A percentile compares a stretch with the other conserved stretches of the same genome.
These are phyloP conservation scores for Fulica atra DNA, from an alignment of 2,113 vertebrate species.

Conservation along the genomic window DNA sequence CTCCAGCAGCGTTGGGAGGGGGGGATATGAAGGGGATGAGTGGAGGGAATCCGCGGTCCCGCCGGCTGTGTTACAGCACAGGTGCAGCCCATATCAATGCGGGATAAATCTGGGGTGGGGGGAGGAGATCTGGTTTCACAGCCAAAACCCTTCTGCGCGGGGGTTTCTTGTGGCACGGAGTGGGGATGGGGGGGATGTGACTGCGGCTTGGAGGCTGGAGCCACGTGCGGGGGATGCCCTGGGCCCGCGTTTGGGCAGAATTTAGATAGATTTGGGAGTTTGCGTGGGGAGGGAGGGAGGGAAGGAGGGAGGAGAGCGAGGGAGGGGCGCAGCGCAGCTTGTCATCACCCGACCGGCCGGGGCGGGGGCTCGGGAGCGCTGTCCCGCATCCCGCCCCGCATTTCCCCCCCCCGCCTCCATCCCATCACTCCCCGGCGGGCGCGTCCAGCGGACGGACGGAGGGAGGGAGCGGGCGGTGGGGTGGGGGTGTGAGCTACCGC, in stretches of 20 bases:
- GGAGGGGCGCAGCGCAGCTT: not conserved
- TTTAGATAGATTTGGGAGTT: not conserved
- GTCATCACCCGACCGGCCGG: not conserved
- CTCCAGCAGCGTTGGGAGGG: not conserved
- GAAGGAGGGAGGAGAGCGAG: not conserved
- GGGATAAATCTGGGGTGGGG: not conserved
- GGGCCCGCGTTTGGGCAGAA: not conserved
- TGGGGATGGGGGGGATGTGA: not conserved
- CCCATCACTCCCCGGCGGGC: not conserved
- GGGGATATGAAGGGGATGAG: not conserved
- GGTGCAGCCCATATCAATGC: not conserved
- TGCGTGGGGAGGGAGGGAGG: not conserved
- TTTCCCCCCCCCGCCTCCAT: not conserved
- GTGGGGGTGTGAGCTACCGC: not conserved
- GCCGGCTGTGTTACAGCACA: not conserved
- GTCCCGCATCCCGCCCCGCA: not conserved
- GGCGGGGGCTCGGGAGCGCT: not conserved
- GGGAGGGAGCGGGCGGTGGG: not conserved
- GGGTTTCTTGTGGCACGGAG: not conserved
- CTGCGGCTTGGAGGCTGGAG: not conserved
- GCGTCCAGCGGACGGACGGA: not conserved
- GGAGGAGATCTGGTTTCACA: not conserved
- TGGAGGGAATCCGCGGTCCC: not conserved
- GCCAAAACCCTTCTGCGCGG: rapidly evolving
- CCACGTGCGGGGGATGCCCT: no score